Conservation (phyloP, 2,888 invertebrate species). For the Atethmia centrago region DNA sequence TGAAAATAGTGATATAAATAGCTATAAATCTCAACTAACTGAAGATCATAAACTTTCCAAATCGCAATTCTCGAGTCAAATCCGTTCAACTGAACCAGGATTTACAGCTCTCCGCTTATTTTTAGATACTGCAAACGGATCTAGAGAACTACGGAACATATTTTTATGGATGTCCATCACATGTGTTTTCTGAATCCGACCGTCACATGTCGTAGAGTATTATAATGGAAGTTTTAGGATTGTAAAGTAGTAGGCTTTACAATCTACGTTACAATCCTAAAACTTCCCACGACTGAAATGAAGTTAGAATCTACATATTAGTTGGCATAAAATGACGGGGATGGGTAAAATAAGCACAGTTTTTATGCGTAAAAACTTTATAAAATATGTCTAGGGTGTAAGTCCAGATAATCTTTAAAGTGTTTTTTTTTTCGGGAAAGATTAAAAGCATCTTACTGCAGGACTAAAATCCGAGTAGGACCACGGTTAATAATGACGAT, state of each 20-base stretch:
- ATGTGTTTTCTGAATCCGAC: not conserved
- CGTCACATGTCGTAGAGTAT: not conserved
- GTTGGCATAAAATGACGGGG: not conserved
- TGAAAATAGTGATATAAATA: constrained; percentile 56
- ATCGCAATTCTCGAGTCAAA: constrained; percentile 51
- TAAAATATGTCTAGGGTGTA: not conserved
- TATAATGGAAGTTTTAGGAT: too few species aligned
- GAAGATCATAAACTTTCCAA: constrained; percentile 50
- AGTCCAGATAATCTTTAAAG: not conserved
- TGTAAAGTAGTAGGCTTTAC: too few species aligned
- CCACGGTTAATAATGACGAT: too few species aligned
- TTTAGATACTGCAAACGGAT: constrained; percentile 50
- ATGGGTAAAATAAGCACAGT: not conserved
- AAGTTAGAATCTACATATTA: not conserved
- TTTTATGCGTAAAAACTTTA: not conserved
- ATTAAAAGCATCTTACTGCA: not conserved
- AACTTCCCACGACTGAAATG: not conserved
- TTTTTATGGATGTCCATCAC: constrained; percentile 19
- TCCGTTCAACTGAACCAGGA: constrained; percentile 43
- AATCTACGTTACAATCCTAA: too few species aligned
- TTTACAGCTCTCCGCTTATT: constrained; percentile 46
- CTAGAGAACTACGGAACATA: constrained; percentile 1
- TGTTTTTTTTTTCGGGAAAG: not conserved
- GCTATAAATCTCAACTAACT: constrained; percentile 47
- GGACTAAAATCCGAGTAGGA: not conserved